These are phyloP conservation scores for Drosophila sordidapex DNA, from an alignment of 2,888 invertebrate species.

Conservation along the genomic window DNA sequence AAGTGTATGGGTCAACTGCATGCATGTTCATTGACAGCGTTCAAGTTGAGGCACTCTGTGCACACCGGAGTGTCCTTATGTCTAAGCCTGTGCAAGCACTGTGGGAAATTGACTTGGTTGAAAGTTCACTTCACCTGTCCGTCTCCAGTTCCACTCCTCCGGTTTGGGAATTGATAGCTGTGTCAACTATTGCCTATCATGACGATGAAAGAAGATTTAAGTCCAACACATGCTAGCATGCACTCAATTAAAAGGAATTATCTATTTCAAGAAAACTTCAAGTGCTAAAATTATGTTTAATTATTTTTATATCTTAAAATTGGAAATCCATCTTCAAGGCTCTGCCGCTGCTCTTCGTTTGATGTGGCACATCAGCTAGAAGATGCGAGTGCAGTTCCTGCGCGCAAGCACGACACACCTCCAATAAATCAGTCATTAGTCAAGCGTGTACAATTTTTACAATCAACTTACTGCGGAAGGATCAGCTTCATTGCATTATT, in stretches of 20 bases:
- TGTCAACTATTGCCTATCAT: not conserved
- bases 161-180: not conserved
- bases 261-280: not conserved
- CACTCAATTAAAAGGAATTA: not conserved
- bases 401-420: too few relatives aligned
- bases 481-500: not conserved
- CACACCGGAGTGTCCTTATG: not conserved
- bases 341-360: rapidly evolving
- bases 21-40: not conserved
- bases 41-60: not conserved
- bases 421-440: too few relatives aligned
- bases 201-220: not conserved
- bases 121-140: not conserved
- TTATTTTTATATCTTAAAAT: not conserved
- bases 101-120: not conserved
- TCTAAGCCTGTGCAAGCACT: not conserved
- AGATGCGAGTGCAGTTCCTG: too few relatives aligned
- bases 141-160: not conserved
- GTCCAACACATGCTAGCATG: not conserved
- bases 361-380: not conserved
- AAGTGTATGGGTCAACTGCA: not conserved
- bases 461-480: too few relatives aligned
- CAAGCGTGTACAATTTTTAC: too few relatives aligned
- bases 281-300: not conserved
- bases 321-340: rapidly evolving